phyloP scores from a whole-genome alignment of 1,140 invertebrate species.

The Drosophila willistoni region DNA sequence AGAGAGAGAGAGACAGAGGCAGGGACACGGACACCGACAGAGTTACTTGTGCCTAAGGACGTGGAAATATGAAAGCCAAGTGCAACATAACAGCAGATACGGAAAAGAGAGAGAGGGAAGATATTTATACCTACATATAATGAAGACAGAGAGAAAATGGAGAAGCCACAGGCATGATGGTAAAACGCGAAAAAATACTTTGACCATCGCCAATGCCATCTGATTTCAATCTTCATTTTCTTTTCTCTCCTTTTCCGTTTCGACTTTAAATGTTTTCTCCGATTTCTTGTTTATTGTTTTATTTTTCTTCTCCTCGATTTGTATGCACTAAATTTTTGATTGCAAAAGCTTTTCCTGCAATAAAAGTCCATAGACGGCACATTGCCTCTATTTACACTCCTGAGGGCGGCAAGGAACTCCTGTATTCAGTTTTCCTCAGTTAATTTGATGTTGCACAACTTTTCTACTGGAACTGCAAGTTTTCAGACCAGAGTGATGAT shows the following conservation, averaged over 20 bases:
- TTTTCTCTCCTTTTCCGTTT: neutral
- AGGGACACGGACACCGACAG: neutral
- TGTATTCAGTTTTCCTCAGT: too few relatives aligned
- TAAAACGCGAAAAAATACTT: conserved; percentile 1
- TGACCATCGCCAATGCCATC: neutral
- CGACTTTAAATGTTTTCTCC: neutral
- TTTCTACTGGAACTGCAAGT: too few relatives aligned
- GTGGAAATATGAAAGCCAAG: neutral
- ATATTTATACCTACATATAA: neutral
- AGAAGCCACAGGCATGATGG: neutral
- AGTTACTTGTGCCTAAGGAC: conserved; percentile 7
- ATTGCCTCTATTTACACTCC: too few relatives aligned
- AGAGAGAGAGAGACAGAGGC: too few relatives aligned
- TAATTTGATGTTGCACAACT: too few relatives aligned
- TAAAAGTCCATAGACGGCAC: too few relatives aligned
- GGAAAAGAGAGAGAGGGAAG: neutral
- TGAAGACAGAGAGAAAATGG: neutral
- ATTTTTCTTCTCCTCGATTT: neutral
- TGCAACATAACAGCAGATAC: neutral
- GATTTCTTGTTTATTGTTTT: neutral
- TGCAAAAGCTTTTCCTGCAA: neutral
- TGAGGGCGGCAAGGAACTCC: too few relatives aligned
- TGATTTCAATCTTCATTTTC: neutral
- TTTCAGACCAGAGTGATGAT: too few relatives aligned
- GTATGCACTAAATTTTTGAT: neutral